A percentile compares a stretch with the other conserved stretches of the same genome.
Conservation (phyloP, 2,888 invertebrate species). For the Leptothorax acervorum region DNA sequence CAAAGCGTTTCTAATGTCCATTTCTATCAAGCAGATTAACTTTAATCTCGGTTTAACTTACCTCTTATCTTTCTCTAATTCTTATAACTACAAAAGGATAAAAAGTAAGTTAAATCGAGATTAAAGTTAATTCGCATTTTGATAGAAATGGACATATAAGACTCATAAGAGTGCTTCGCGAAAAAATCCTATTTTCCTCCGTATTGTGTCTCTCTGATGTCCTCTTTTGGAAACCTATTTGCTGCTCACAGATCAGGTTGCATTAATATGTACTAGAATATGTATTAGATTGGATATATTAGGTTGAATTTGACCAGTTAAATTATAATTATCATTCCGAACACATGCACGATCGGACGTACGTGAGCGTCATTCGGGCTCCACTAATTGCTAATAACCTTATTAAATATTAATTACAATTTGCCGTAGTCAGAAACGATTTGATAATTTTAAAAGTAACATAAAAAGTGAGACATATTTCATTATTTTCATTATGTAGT, state of each 20-base stretch:
- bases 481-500: background rate
- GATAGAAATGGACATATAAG: too few relatives aligned
- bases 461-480: background rate
- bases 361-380: background rate
- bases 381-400: background rate
- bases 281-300: background rate
- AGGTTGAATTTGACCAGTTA: too few relatives aligned
- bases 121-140: too few relatives aligned
- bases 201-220: too few relatives aligned
- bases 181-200: background rate
- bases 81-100: too few relatives aligned
- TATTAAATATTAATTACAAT: slow-evolving; percentile 1
- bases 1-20: too few relatives aligned
- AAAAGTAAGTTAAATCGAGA: too few relatives aligned
- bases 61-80: too few relatives aligned
- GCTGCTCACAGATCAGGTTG: background rate
- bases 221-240: background rate
- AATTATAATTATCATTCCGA: background rate
- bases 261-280: background rate
- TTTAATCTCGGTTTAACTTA: too few relatives aligned
- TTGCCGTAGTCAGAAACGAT: background rate
- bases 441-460: background rate
- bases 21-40: too few relatives aligned
- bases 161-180: background rate
- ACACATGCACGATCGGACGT: background rate